Conservation (phyloP, 2,888 invertebrate species). For the Adelphocoris suturalis region DNA sequence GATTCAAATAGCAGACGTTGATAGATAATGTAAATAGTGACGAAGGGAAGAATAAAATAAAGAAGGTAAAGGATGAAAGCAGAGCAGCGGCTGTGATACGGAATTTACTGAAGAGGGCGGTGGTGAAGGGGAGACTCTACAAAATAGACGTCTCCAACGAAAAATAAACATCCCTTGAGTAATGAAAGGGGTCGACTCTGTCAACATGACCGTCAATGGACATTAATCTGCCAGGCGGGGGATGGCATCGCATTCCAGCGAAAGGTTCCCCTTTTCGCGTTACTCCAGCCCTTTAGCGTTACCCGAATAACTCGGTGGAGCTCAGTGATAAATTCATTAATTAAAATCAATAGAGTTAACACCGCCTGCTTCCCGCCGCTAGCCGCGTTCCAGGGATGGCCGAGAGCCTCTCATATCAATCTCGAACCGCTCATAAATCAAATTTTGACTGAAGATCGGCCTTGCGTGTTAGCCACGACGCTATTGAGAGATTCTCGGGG, state of each 20-base stretch:
- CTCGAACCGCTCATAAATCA: constrained; percentile 42
- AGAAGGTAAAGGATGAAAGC: not conserved
- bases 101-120: not conserved
- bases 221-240: constrained; percentile 50
- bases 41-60: not conserved
- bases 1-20: too few relatives aligned
- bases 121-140: not conserved
- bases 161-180: constrained; percentile 61
- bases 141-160: constrained; percentile 55
- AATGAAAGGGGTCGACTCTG: constrained; percentile 52
- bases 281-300: not conserved
- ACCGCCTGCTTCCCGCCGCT: not conserved
- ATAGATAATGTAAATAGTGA: not conserved
- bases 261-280: not conserved
- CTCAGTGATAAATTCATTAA: constrained; percentile 60
- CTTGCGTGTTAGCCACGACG: too few relatives aligned
- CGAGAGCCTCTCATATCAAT: constrained; percentile 26
- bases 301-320: not conserved
- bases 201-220: constrained; percentile 60
- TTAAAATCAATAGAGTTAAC: constrained; percentile 53
- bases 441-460: not conserved
- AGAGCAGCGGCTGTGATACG: not conserved
- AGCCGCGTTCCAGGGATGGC: not conserved
- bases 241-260: constrained; percentile 29
- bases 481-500: too few relatives aligned